Conservation (phyloP, 2,888 invertebrate genomes). For the Podabrus alpinus region DNA sequence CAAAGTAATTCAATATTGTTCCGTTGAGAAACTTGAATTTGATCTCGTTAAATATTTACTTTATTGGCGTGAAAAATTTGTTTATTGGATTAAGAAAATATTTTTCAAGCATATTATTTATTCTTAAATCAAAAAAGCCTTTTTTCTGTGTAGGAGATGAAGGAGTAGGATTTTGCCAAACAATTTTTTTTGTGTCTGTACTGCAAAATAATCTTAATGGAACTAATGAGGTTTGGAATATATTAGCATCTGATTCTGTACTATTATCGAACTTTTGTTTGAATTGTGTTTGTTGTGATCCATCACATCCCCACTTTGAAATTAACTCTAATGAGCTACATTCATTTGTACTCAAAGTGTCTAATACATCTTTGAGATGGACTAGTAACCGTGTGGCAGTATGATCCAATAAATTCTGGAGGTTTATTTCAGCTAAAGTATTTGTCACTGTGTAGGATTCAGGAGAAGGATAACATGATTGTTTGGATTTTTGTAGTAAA, state of each 20-base stretch:
- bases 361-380: conserved; percentile 24
- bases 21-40: too few relatives aligned
- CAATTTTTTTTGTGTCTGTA: conserved; percentile 23
- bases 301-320: conserved; percentile 38
- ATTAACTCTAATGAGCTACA: conserved; percentile 19
- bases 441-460: conserved; percentile 4
- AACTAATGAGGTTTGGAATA: conserved; percentile 37
- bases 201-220: conserved; percentile 8
- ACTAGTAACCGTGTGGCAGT: conserved; percentile 23
- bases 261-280: conserved; percentile 38
- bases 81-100: too few relatives aligned
- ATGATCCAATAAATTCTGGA: conserved; percentile 18
- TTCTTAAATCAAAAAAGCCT: too few relatives aligned
- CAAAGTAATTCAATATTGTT: too few relatives aligned
- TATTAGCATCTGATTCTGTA: conserved; percentile 34
- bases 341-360: conserved; percentile 21
- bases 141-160: conserved; percentile 39
- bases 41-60: too few relatives aligned
- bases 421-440: conserved; percentile 8
- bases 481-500: conserved; percentile 8
- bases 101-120: too few relatives aligned
- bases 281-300: conserved; percentile 36
- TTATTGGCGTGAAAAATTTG: too few relatives aligned
- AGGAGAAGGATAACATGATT: conserved; percentile 6
- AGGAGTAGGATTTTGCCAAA: conserved; percentile 42